Percentiles rank a stretch among this genome's conserved stretches.
Evolutionary conservation across 2,113 vertebrate species (phyloP).

Genomic region (Argyrosomus japonicus): DNA sequence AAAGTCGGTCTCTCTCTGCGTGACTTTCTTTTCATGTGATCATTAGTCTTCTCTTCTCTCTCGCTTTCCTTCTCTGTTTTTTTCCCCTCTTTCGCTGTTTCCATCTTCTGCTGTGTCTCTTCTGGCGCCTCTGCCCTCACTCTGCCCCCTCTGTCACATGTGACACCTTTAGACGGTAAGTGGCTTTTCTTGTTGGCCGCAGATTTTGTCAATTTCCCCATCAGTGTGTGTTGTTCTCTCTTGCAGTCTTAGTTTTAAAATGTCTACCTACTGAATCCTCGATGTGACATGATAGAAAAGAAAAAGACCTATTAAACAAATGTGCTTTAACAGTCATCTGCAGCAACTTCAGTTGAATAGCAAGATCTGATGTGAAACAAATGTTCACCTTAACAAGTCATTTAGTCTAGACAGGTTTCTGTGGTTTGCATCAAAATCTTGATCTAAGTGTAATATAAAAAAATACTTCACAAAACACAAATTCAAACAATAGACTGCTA

Average conservation of each 20-base stretch:
- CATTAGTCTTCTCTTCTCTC: conserved; percentile 57
- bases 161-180: conserved; percentile 84
- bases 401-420: background rate
- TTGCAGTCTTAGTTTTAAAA: conserved; percentile 22
- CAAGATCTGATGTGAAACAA: background rate
- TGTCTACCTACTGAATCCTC: conserved; percentile 12
- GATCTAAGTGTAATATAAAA: background rate
- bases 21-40: conserved; percentile 67
- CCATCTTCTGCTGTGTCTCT: conserved; percentile 80
- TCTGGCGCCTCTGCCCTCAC: conserved; percentile 80
- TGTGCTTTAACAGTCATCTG: background rate
- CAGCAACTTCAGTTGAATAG: background rate
- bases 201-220: conserved; percentile 53
- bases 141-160: conserved; percentile 73
- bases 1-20: conserved; percentile 37
- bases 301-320: background rate
- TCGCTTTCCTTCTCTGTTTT: conserved; percentile 16
- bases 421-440: conserved; percentile 3
- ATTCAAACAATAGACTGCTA: background rate
- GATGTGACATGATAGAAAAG: conserved; percentile 20
- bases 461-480: too few species aligned
- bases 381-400: background rate
- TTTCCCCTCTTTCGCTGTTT: conserved; percentile 69
- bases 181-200: conserved; percentile 79
- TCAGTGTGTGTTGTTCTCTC: conserved; percentile 38